Percentiles rank a stretch among this genome's conserved stretches.
Evolutionary conservation across 2,113 vertebrate genomes (phyloP).

Genomic region (Grallaria varia): DNA sequence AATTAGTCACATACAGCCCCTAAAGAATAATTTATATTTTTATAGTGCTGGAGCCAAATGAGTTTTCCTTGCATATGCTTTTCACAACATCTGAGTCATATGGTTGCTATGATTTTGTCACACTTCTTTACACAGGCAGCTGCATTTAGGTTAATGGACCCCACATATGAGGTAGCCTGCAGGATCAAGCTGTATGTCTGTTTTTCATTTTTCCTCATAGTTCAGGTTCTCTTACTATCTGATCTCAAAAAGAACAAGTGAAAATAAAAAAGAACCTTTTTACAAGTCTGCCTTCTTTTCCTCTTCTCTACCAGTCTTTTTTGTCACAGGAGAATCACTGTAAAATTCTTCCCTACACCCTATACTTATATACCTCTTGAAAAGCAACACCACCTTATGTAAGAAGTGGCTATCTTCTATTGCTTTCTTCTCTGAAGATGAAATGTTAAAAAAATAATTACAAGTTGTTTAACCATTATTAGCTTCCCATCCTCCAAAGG

Average conservation of each 20-base stretch:
- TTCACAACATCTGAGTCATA: neutral
- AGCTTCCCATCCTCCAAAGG: neutral
- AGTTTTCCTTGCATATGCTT: neutral
- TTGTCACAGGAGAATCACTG: neutral
- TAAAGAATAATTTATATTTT: neutral
- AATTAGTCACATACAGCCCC: neutral
- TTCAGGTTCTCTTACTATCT: neutral
- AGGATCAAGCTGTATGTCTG: neutral
- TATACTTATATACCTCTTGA: neutral
- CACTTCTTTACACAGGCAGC: neutral
- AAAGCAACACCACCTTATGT: neutral
- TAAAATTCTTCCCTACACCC: neutral
- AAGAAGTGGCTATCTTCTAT: neutral
- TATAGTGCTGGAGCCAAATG: neutral
- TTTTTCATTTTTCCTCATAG: neutral
- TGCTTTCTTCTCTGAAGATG: neutral
- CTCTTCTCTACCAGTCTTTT: neutral
- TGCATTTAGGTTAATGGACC: neutral
- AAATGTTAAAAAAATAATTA: neutral
- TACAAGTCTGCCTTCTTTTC: neutral
- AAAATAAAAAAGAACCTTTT: neutral
- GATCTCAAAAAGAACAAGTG: neutral
- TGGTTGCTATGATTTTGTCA: neutral
- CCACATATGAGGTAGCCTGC: neutral
- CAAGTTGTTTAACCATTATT: neutral